Percentiles rank a stretch among this genome's conserved stretches.
Evolutionary conservation across 2,797 vertebrate genomes (phyloP).

Genomic region (Oryzias dopingdopingensis): DNA sequence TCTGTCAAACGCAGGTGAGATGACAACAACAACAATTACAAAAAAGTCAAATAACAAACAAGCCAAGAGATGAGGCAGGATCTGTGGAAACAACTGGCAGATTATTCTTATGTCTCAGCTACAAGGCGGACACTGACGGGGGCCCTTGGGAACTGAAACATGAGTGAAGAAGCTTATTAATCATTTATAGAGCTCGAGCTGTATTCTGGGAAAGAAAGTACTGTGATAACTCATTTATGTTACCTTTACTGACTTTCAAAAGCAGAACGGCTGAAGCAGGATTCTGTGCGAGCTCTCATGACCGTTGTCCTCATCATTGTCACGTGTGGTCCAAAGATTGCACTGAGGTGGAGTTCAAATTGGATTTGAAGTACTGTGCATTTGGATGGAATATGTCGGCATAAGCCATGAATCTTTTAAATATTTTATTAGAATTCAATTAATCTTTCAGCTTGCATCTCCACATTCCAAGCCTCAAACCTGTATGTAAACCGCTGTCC

Average conservation of each 20-base stretch:
- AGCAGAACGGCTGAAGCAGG: conserved; percentile 29
- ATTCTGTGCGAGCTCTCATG: conserved; percentile 12
- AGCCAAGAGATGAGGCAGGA: conserved; percentile 25
- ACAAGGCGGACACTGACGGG: conserved; percentile 49
- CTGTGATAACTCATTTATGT: conserved; percentile 65
- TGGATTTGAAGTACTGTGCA: neutral
- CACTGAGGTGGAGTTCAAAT: neutral
- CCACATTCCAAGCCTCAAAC: neutral
- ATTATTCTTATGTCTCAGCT: conserved; percentile 55
- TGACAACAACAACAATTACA: conserved; percentile 25
- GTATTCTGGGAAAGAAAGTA: conserved; percentile 57
- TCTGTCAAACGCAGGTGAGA: conserved; percentile 26
- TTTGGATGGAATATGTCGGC: neutral
- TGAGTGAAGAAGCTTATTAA: conserved; percentile 63
- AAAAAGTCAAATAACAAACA: too few species aligned
- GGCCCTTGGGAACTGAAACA: conserved; percentile 61
- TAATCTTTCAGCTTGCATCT: neutral
- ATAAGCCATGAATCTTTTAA: neutral
- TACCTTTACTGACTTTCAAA: conserved; percentile 45
- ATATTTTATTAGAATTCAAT: neutral
- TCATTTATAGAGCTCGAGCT: conserved; percentile 63
- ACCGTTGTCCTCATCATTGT: neutral
- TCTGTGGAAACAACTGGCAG: conserved; percentile 28
- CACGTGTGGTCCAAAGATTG: neutral
- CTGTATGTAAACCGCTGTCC: neutral